phyloP scores from a whole-genome alignment of 2,797 vertebrate species.

The Rhabdophis nuchalis region DNA sequence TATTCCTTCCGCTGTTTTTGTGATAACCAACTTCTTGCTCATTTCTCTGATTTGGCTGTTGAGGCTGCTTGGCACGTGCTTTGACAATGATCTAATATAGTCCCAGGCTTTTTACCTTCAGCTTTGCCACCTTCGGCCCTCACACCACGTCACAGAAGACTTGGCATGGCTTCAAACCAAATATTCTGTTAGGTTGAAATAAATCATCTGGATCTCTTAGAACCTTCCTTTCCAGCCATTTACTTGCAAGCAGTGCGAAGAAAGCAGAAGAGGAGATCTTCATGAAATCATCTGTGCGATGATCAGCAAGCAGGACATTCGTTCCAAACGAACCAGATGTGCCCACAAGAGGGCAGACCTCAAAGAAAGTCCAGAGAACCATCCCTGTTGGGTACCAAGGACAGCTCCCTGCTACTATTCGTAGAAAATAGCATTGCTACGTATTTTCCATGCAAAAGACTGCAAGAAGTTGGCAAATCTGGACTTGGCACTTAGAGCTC shows the following conservation, averaged over 20 bases:
- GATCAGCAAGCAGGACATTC: neutral
- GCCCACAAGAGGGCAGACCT: neutral
- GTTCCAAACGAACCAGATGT: neutral
- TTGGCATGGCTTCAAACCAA: neutral
- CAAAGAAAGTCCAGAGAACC: neutral
- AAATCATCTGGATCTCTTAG: neutral
- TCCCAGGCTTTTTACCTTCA: neutral
- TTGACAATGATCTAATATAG: neutral
- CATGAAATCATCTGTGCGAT: neutral
- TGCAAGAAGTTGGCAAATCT: neutral
- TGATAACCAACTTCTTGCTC: neutral
- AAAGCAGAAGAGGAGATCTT: neutral
- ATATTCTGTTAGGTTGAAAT: neutral
- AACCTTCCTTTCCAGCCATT: neutral
- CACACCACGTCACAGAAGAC: neutral
- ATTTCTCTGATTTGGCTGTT: neutral
- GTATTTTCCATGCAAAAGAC: neutral
- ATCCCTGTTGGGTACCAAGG: neutral
- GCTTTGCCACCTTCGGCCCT: neutral
- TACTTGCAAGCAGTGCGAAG: neutral
- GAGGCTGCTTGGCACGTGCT: neutral
- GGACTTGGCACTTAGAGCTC: neutral
- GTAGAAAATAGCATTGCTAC: too few relatives aligned
- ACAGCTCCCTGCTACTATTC: neutral
- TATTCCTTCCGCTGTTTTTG: neutral